These are phyloP conservation scores for Rhagonycha lutea DNA, from an alignment of 2,888 invertebrate genomes.

Conservation along the genomic window DNA sequence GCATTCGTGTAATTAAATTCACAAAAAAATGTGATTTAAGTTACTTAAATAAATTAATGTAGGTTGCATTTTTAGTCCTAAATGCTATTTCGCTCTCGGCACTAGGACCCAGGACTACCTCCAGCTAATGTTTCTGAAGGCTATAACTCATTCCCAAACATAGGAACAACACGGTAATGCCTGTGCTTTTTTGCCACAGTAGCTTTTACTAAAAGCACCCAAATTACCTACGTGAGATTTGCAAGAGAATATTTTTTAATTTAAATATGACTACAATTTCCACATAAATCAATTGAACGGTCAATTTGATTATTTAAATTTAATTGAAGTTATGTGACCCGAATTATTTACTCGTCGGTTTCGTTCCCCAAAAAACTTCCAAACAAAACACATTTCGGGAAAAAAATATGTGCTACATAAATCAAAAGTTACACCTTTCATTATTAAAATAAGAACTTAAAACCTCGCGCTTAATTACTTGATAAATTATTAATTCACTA, in stretches of 20 bases:
- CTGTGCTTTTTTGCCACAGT: constrained; percentile 44
- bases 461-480: background rate
- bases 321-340: background rate
- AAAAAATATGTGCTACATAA: background rate
- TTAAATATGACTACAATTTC: constrained; percentile 12
- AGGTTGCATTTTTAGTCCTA: constrained; percentile 19
- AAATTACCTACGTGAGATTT: constrained; percentile 30
- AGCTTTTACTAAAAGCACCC: constrained; percentile 36
- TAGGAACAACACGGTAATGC: constrained; percentile 43
- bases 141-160: constrained; percentile 51
- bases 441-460: background rate
- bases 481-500: background rate
- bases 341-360: background rate
- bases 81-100: constrained; percentile 15
- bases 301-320: constrained; percentile 8
- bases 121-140: constrained; percentile 53
- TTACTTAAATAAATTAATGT: constrained; percentile 12
- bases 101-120: constrained; percentile 23
- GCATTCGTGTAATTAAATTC: background rate
- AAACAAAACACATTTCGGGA: background rate
- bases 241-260: constrained; percentile 28
- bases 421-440: background rate
- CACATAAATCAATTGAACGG: constrained; percentile 19
- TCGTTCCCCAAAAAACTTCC: background rate
- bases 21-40: constrained; percentile 4